Evolutionary conservation across 2,113 vertebrate genomes (phyloP), one percentile per base, ranked within the genome.

Genomic region (Tilapia sparmanii): DNA sequence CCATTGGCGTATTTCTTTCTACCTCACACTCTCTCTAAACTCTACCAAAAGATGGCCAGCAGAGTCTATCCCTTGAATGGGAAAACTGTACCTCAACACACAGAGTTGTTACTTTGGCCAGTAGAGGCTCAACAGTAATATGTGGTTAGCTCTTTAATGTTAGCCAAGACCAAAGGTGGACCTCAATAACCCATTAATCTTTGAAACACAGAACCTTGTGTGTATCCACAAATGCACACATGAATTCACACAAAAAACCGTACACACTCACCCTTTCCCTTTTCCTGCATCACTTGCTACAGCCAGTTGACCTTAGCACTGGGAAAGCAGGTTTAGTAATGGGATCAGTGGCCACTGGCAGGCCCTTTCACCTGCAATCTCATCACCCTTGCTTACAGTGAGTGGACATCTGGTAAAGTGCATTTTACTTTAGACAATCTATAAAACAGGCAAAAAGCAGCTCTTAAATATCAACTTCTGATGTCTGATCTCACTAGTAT

Each of bases 311-410:
- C 93, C 91, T 81, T 80, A 55, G 84, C 91, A 81, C 88, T 86
- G 81, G 90, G 57, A 87, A 92, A 92, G 90, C 92, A 86, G 90
- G 88, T 92, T 92, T 89, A 80, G 90, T 93, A 93, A 94, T 95
- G 89, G 92, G 93, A 92, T 94, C 90, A 93, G 90, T 92, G 82
- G 87, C 88, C 73, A 87, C 82, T 83, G 85, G 87, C 86, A 63
- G 86, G 81, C 78, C 88, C 91, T 89, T 89, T 94, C 88, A 90
- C 92, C 91, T 66, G 19, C 73, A 89, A 90, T 91, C 86, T 87
- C 86, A 92, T 93, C 90, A 91, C 80, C 81, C 86, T 47, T 85
- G 85, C 90, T 89, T 87, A 93, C 89, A 90, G 83, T 87, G 91
- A 94, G 86, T 93, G 89, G 88, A 93, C 87, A 84, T 59, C 59